Evolutionary conservation across 2,113 vertebrate genomes (phyloP).

Genomic region (Spheniscus mendiculus): DNA sequence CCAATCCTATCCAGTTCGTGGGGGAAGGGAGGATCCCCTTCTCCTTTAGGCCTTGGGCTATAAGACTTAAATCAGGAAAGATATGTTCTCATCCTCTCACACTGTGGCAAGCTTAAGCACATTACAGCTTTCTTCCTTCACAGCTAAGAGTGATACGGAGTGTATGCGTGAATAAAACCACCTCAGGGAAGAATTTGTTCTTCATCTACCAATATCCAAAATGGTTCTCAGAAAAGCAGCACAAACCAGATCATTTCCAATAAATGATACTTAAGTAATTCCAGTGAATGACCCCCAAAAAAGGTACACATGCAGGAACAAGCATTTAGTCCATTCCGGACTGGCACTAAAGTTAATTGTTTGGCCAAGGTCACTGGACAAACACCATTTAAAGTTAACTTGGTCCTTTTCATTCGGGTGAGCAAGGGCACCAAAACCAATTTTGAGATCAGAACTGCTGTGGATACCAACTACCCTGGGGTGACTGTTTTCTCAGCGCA

Average conservation of each 20-base stretch:
- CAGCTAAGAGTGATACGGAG: not conserved
- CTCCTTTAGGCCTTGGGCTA: not conserved
- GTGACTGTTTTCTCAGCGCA: not conserved
- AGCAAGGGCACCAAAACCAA: not conserved
- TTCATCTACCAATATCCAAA: constrained; percentile 30
- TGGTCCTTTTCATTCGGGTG: not conserved
- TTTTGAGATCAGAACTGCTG: not conserved
- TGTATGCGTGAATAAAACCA: constrained; percentile 23
- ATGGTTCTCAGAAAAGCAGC: constrained; percentile 55
- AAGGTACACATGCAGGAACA: not conserved
- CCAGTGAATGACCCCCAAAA: constrained; percentile 12
- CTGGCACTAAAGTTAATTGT: constrained; percentile 8
- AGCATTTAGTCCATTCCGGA: not conserved
- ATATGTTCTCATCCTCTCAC: not conserved
- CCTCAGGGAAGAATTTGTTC: constrained; percentile 59
- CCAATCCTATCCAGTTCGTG: not conserved
- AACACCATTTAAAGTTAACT: not conserved
- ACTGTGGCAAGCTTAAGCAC: not conserved
- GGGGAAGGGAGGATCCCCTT: not conserved
- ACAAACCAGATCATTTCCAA: constrained; percentile 36
- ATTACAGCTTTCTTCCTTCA: not conserved
- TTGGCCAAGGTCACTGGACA: not conserved
- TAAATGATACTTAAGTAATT: constrained; percentile 40
- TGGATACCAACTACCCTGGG: not conserved
- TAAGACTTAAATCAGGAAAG: not conserved